Evolutionary conservation across 2,797 vertebrate species (phyloP).

Genomic region (Myotis daubentonii): DNA sequence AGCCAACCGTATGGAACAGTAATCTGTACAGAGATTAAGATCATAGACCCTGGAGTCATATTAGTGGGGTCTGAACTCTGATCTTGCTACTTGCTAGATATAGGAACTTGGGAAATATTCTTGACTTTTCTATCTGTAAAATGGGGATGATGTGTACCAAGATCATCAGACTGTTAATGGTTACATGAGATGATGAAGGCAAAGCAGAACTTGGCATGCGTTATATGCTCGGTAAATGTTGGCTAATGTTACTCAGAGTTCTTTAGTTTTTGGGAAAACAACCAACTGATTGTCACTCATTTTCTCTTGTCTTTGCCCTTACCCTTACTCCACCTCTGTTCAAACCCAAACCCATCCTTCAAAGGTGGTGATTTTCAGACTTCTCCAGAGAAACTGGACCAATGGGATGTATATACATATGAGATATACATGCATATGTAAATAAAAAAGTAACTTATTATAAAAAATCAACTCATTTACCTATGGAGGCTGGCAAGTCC

Average conservation of each 20-base stretch:
- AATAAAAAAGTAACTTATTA: neutral
- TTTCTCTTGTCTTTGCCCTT: neutral
- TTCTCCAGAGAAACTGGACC: neutral
- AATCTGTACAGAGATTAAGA: neutral
- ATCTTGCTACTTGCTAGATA: neutral
- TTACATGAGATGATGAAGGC: neutral
- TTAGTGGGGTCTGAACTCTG: neutral
- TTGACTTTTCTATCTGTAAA: neutral
- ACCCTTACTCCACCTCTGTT: neutral
- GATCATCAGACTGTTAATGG: neutral
- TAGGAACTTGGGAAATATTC: neutral
- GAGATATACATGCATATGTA: neutral
- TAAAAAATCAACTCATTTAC: neutral
- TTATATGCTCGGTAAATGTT: neutral
- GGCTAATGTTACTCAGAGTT: neutral
- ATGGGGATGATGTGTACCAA: neutral
- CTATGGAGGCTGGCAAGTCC: neutral
- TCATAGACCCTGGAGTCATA: neutral
- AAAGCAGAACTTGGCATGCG: neutral
- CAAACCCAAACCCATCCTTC: neutral
- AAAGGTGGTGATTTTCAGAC: neutral
- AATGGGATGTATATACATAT: neutral
- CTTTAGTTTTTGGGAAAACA: neutral
- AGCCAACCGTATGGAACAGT: neutral
- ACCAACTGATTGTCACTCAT: neutral